phyloP scores from a whole-genome alignment of 1,140 invertebrate species.

The Magallana ariakensis region DNA sequence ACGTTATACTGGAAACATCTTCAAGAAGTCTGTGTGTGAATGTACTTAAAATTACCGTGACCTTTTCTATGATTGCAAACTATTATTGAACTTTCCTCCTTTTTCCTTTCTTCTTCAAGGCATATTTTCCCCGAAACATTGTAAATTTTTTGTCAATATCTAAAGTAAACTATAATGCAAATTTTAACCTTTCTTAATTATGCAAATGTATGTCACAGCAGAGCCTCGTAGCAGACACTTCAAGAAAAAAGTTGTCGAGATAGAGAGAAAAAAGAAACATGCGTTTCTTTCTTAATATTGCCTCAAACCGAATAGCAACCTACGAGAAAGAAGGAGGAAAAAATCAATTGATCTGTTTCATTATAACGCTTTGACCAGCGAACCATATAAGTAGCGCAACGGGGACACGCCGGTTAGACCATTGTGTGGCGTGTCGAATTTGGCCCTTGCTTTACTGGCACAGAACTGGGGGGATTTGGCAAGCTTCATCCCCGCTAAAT shows the following conservation, averaged over 20 bases:
- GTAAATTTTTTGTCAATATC: constrained; percentile 18
- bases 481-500: constrained; percentile 19
- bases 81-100: too few species aligned
- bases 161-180: constrained; percentile 22
- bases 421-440: constrained; percentile 16
- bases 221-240: neutral
- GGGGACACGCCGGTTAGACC: neutral
- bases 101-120: neutral
- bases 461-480: neutral
- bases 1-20: too few species aligned
- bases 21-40: too few species aligned
- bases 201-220: neutral
- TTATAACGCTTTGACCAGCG: constrained; percentile 15
- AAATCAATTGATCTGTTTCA: constrained; percentile 31
- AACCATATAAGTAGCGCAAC: constrained; percentile 3
- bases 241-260: neutral
- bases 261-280: constrained; percentile 12
- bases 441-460: neutral
- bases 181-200: constrained; percentile 33
- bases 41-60: too few species aligned
- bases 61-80: too few species aligned
- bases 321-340: neutral
- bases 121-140: neutral
- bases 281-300: neutral
- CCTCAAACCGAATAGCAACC: neutral